Evolutionary conservation across 35 echinoderm and acorn worm species (phyloP), one percentile per base, ranked within the genome.

Genomic region (Eucidaris tribuloides): DNA sequence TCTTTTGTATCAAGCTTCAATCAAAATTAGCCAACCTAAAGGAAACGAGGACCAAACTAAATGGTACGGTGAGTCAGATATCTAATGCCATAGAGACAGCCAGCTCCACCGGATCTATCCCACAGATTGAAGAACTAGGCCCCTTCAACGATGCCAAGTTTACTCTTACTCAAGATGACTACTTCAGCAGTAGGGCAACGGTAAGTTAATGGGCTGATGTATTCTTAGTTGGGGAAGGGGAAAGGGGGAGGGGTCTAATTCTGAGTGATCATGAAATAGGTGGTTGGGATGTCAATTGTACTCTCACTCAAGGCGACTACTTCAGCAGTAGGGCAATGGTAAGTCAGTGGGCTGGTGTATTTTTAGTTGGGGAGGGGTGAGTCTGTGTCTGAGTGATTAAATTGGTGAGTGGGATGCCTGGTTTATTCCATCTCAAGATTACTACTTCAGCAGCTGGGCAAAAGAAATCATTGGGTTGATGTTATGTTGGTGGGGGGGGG

Each of bases 41-140:
- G 52, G 95, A 98, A 57, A 84, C 82, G 46, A 92, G 93, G 76
- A 78, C 63, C 60, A 93, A 93, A 35, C 39, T 93, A 42, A 98
- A 89, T 44, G 68, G 79, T 18, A 81, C 61, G 3, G 86, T 94
- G 35, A 65, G 32, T 1, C 32, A 90, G 65, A 81, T 86, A 20
- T 71, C 83, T 49, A 76, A 76, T 42, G 91, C 91, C 5, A 57
- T 88, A 9, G 93, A 91, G 57, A 81, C 72, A 7, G 50, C 62
- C 13, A 78, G 78, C 35, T 82, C 91, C 4, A 78, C 79, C 0
- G 84, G 85, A 34, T 43, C 87, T 48, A 40, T 89, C 34, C 83
- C 80, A 33, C 68, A 48, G 28, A 63, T 87, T 14, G 83, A 96
- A 20, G 93, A 96, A 11, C 46, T 94, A 7, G 59, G 81, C 22